Conservation (phyloP, 1,140 invertebrate genomes). For the Theocolax elegans region DNA sequence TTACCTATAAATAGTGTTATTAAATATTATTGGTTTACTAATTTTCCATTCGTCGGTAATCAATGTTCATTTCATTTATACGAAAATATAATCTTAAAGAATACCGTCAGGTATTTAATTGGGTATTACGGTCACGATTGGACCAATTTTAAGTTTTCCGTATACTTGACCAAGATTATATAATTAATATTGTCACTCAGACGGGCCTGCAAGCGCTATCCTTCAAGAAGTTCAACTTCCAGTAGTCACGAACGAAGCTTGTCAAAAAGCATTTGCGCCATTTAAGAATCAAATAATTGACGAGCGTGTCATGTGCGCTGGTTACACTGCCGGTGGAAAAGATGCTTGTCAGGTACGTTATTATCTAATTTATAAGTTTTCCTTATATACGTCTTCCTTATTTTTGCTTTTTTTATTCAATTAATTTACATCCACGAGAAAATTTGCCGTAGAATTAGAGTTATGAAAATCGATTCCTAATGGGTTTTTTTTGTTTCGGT, state of each 20-base stretch:
- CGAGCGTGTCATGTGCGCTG: conserved; percentile 80
- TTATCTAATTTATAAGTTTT: neutral
- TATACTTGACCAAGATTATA: conserved; percentile 44
- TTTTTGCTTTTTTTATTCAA: no score
- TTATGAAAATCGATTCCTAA: neutral
- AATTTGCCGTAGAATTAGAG: no score
- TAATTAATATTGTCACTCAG: conserved; percentile 57
- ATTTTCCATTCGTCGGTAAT: no score
- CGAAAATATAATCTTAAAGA: no score
- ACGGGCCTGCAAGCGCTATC: conserved; percentile 71
- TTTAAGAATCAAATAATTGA: conserved; percentile 72
- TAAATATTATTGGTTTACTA: no score
- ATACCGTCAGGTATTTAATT: neutral
- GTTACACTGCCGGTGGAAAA: conserved; percentile 75
- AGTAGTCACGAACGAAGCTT: conserved; percentile 69
- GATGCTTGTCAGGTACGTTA: conserved; percentile 80
- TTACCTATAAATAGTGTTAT: no score
- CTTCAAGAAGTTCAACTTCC: conserved; percentile 80
- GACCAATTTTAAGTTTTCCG: neutral
- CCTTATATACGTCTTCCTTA: no score
- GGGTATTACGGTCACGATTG: neutral
- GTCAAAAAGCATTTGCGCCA: conserved; percentile 71
- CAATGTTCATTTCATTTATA: no score
- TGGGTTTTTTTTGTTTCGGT: neutral
- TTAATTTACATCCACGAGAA: no score